Evolutionary conservation across 1,140 invertebrate genomes (phyloP), one percentile per base, ranked within the genome.

Genomic region (Drosophila neocordata): DNA sequence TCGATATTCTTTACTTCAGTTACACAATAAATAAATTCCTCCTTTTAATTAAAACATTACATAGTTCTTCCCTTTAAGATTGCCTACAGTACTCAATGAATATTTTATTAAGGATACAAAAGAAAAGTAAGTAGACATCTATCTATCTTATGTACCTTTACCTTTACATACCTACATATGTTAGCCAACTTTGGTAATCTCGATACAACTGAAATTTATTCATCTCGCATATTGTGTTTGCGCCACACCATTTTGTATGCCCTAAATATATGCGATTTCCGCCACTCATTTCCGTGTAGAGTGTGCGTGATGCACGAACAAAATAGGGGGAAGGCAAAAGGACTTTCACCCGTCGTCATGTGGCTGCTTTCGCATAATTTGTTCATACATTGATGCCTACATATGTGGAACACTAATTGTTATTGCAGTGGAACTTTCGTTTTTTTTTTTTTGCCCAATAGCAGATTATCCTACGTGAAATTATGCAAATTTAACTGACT

Each of bases 401-500:
- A 15, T 22, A 44, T 55, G 57, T 56, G 41, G 55, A 31, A 41
- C 61, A 71, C 81, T 84, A 84, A 85, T 84, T 77, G 73, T 64
- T 77, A 73, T 64, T 53, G 65, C 48, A 52, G 24, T 65, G 12
- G 41, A 55, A 65, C 75, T 57, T 57, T 44, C 48, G 51, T 24
- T 31, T 15, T 60, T 52, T 57, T 59, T 59, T 38, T 15, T n/a
- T 51, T 24, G 48, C 38, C 55, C 8, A 37, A 22, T 31, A 38
- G 52, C 57, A 35, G 15, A 38, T 66, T 65, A 44, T n/a, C 63
- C 51, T 34, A 52, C 59, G 58, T 65, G 58, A 69, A 79, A 67
- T 76, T 84, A 83, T 83, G 80, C 65, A 84, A 83, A 83, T 84
- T 62, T 56, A 31, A 31, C 27, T 44, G 27, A 60, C 66, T 57